Evolutionary conservation across 2,888 invertebrate species (phyloP).

Genomic region (Trachelus tabidus): DNA sequence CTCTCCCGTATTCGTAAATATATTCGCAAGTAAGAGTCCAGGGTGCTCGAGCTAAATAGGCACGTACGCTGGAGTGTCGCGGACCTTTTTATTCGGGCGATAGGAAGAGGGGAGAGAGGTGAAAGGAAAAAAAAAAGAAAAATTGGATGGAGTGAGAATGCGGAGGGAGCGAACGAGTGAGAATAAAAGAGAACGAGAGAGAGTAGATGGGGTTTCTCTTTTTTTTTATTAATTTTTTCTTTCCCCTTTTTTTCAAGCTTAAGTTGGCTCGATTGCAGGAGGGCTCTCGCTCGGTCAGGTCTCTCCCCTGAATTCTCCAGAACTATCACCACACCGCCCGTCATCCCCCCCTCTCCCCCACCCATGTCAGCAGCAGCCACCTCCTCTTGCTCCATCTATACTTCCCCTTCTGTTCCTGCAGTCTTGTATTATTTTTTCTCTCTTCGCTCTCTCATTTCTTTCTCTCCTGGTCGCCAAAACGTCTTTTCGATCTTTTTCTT

Average conservation of each 20-base stretch:
- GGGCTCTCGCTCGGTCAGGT: neutral
- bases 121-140: neutral
- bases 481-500: neutral
- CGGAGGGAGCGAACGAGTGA: neutral
- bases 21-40: neutral
- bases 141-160: neutral
- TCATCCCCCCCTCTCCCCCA: too few species aligned
- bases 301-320: neutral
- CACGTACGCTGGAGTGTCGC: neutral
- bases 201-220: neutral
- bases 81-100: neutral
- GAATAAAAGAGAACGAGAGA: neutral
- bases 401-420: neutral
- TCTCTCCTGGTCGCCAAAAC: constrained; percentile 15
- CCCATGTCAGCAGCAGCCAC: neutral
- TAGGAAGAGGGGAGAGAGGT: neutral
- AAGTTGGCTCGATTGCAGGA: neutral
- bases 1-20: neutral
- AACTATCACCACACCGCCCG: neutral
- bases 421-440: neutral
- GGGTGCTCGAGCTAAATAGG: neutral
- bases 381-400: neutral
- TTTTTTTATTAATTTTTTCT: too few species aligned
- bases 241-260: neutral
- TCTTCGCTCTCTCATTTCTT: neutral